Conservation (phyloP, 2,797 vertebrate species). For the Danio aesculapii region DNA sequence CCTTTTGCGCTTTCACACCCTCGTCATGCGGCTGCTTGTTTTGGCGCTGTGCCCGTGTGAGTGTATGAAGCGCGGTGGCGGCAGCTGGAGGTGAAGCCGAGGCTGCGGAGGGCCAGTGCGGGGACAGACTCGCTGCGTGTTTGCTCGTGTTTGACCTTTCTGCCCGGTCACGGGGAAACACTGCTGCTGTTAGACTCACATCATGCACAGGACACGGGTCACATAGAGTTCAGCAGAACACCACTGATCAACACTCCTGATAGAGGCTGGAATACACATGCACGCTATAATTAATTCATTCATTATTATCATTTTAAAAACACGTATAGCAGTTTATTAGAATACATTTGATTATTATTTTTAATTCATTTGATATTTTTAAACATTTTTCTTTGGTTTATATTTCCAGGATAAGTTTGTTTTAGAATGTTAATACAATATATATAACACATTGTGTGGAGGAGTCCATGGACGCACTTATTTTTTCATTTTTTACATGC, state of each 20-base stretch:
- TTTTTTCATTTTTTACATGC: too few species aligned
- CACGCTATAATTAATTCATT: too few species aligned
- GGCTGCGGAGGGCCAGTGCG: constrained; percentile 51
- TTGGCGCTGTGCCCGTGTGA: constrained; percentile 75
- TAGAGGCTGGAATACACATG: too few species aligned
- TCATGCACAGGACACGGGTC: not conserved
- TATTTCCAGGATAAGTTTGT: not conserved
- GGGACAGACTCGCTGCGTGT: constrained; percentile 21
- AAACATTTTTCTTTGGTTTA: not conserved
- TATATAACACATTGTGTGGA: too few species aligned
- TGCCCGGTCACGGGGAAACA: not conserved
- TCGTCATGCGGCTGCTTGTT: constrained; percentile 77
- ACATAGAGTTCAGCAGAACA: not conserved
- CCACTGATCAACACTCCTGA: not conserved
- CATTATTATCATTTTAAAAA: too few species aligned
- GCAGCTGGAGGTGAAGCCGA: constrained; percentile 54
- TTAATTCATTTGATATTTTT: too few species aligned
- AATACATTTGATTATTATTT: too few species aligned
- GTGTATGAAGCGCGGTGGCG: constrained; percentile 67
- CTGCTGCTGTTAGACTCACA: not conserved
- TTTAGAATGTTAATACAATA: not conserved
- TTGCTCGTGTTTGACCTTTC: not conserved
- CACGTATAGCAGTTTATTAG: too few species aligned
- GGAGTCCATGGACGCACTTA: too few species aligned
- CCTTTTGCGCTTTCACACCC: constrained; percentile 70